These are phyloP conservation scores for Apodemus sylvaticus DNA, from an alignment of 2,113 vertebrate species.

Conservation along the genomic window DNA sequence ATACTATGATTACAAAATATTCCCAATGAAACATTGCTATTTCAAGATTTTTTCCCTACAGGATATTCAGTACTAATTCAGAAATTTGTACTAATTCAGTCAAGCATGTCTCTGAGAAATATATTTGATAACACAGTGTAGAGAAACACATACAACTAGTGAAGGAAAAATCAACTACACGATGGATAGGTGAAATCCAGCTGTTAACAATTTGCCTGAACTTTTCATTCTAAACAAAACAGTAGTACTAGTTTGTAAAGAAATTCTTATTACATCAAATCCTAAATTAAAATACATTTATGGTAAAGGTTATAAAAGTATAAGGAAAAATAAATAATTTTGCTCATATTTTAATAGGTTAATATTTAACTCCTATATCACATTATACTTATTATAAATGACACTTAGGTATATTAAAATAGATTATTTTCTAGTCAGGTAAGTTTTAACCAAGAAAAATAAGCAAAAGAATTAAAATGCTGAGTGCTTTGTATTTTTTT, in stretches of 20 bases:
- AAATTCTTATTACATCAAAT: slow-evolving; percentile 47
- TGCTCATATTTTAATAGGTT: neutral
- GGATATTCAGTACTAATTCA: neutral
- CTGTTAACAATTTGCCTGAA: slow-evolving; percentile 10
- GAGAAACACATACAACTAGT: neutral
- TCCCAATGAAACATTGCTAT: slow-evolving; percentile 4
- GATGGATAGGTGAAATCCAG: neutral
- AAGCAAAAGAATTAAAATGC: neutral
- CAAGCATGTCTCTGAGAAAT: neutral
- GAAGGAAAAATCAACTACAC: neutral
- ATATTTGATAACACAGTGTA: slow-evolving; percentile 25
- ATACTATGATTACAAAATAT: slow-evolving; percentile 21
- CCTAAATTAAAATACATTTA: slow-evolving; percentile 37
- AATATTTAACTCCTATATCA: slow-evolving; percentile 2
- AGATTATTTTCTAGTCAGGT: neutral
- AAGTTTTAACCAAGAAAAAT: slow-evolving; percentile 27
- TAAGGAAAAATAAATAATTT: neutral
- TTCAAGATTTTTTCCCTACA: slow-evolving; percentile 19
- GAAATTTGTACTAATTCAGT: slow-evolving; percentile 17
- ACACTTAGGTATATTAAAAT: slow-evolving; percentile 49
- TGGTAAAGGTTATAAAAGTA: slow-evolving; percentile 39
- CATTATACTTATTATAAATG: slow-evolving; percentile 29
- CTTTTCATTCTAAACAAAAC: slow-evolving; percentile 35
- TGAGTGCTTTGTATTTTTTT: slow-evolving; percentile 7
- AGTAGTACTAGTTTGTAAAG: slow-evolving; percentile 31